Evolutionary conservation across 2,888 invertebrate genomes (phyloP).

Genomic region (Rhorus exstirpatorius): DNA sequence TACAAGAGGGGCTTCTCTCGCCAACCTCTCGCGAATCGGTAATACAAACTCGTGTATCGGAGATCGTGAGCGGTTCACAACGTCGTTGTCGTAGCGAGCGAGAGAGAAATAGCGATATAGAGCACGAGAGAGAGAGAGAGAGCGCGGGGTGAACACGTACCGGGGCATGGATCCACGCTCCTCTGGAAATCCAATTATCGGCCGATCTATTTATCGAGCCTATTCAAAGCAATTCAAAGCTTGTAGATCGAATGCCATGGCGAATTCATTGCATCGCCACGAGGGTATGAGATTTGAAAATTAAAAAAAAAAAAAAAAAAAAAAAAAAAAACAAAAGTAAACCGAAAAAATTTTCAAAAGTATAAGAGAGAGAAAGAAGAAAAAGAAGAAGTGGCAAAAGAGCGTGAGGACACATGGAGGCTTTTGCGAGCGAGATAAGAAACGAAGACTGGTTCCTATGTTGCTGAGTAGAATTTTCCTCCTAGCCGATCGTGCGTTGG

Average conservation of each 20-base stretch:
- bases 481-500: conserved; percentile 16
- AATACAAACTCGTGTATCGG: too few species aligned
- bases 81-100: conserved; percentile 34
- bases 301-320: background rate
- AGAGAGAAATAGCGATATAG: conserved; percentile 20
- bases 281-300: background rate
- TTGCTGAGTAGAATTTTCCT: conserved; percentile 40
- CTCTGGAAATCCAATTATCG: conserved; percentile 74
- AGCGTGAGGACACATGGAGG: conserved; percentile 44
- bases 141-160: conserved; percentile 62
- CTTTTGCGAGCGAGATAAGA: conserved; percentile 53
- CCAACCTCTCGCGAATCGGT: too few species aligned
- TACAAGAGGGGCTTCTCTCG: too few species aligned
- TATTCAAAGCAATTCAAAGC: conserved; percentile 35
- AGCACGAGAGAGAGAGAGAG: conserved; percentile 42
- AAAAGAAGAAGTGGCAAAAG: background rate
- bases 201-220: conserved; percentile 58
- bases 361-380: background rate
- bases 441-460: conserved; percentile 40
- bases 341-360: too few species aligned
- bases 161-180: conserved; percentile 65
- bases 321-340: background rate
- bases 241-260: conserved; percentile 62
- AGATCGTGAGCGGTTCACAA: too few species aligned
- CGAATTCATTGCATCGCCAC: conserved; percentile 40